Evolutionary conservation across 53 echinoderm and acorn worm species (phyloP).

Genomic region (Echinometra lucunter): DNA sequence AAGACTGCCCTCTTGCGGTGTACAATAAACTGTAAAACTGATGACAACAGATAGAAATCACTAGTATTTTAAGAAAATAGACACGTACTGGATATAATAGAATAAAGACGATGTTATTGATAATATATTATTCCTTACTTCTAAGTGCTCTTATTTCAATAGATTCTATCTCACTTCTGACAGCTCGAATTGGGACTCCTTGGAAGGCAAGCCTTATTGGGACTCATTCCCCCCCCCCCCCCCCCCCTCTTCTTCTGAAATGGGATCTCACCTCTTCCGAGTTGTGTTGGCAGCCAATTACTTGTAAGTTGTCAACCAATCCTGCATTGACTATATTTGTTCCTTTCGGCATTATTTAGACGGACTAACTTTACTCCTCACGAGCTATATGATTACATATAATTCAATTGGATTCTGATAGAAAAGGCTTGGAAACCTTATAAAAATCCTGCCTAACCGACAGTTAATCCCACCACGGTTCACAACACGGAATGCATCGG

Average conservation of each 20-base stretch:
- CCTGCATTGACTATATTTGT: conserved; percentile 19
- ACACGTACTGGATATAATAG: not conserved
- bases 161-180: not conserved
- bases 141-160: conserved; percentile 9
- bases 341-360: conserved; percentile 50
- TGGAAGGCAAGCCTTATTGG: not conserved
- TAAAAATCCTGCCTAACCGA: not conserved
- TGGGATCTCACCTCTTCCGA: not conserved
- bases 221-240: not conserved
- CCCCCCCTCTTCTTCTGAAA: not conserved
- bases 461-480: conserved; percentile 23
- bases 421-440: conserved; percentile 20
- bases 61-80: not conserved
- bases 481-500: not conserved
- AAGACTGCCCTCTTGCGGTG: conserved; percentile 36
- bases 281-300: conserved; percentile 49
- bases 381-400: conserved; percentile 49
- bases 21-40: not conserved
- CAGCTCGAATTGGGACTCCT: not conserved
- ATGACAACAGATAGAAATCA: not conserved
- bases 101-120: not conserved
- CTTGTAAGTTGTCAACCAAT: conserved; percentile 55
- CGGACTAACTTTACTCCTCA: not conserved
- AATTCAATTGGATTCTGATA: conserved; percentile 43
- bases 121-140: not conserved